A percentile compares a stretch with the other conserved stretches of the same genome.
These are phyloP conservation scores for Pseudeuparius sepicola DNA, from an alignment of 2,888 invertebrate genomes.

Conservation along the genomic window DNA sequence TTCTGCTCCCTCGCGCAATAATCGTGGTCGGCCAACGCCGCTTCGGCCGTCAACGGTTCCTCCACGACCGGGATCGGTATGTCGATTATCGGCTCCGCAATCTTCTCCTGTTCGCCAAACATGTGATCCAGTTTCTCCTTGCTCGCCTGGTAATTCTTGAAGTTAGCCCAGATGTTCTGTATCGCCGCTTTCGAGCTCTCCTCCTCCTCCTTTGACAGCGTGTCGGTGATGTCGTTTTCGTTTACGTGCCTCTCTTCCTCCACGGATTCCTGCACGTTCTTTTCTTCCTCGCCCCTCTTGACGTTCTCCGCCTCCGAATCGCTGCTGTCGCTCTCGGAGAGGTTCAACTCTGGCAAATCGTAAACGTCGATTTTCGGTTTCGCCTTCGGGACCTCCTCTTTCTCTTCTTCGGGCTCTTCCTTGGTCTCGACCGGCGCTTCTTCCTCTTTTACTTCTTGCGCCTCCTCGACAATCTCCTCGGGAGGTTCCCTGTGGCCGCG, in stretches of 20 bases:
- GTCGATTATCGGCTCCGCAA: constrained; percentile 15
- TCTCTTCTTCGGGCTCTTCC: constrained; percentile 28
- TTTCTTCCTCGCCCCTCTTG: constrained; percentile 13
- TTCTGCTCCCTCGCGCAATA: constrained; percentile 48
- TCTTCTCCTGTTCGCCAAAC: constrained; percentile 24
- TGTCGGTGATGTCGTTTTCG: not conserved
- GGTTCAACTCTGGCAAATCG: constrained; percentile 70
- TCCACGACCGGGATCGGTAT: constrained; percentile 14
- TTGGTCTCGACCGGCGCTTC: constrained; percentile 29
- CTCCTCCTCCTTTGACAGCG: constrained; percentile 9
- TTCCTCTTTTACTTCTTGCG: constrained; percentile 18
- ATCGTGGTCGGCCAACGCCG: constrained; percentile 57
- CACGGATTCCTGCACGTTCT: constrained; percentile 6
- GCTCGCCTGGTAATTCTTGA: constrained; percentile 63
- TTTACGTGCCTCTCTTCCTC: constrained; percentile 17
- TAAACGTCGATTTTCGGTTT: constrained; percentile 51
- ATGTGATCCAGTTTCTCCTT: constrained; percentile 45
- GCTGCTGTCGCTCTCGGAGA: constrained; percentile 72
- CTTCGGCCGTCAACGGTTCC: constrained; percentile 23
- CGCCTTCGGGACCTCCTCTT: constrained; percentile 30
- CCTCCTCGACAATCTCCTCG: constrained; percentile 19
- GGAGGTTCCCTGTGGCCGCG: constrained; percentile 46
- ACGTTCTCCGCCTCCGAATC: constrained; percentile 47
- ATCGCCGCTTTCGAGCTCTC: constrained; percentile 30
- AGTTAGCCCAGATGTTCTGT: constrained; percentile 68